Base-by-base conservation (phyloP, 2,888 invertebrate species). In the Tortricodes alternella region DNA sequence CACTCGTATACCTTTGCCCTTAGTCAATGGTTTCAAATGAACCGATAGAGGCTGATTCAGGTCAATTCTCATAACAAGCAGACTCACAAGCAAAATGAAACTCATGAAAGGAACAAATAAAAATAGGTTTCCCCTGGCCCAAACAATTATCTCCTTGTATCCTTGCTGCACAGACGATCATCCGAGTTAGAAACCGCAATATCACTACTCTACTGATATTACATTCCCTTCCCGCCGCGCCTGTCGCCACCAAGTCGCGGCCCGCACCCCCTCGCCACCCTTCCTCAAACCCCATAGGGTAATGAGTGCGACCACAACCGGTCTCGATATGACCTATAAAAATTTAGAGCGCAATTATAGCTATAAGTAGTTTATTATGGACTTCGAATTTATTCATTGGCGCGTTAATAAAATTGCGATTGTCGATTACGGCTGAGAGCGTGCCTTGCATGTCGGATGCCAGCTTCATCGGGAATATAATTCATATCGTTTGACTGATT, bases 141-240 rank as follows among this genome's bases (percentile, higher is more conserved):
- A 29, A 44, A 44, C 46, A 50, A 56, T 50, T 56, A 56, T 50
- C 49, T 56, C 43, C 11, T 44, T 44, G 50, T 56, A 38, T 44
- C 49, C 49, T 29, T 67, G 67, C 76, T 71, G 73, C 64, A 76
- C 68, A 71, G 71, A 70, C 63, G 71, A 74, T 71, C 76, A 77
- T 76, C 74, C 76, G 78, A 77, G 77, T 81, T 82, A 78, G 84
- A 82, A 81, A 80, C 84, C 85, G 85, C 85, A 86, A 87, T 85
- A 86, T 84, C 83, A 83, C 85, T 80, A 83, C 82, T 83, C 82
- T 76, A 75, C 80, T 82, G 83, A 85, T 85, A 88, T 85, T 87
- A 86, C 84, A 84, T 81, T 84, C 83, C 78, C 76, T n/a, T 72
- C 75, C 72, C 72, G 64, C 68, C 66, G 64, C 64, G 62, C 65